Evolutionary conservation across 2,888 invertebrate genomes (phyloP).

Genomic region (Erpobdella octoculata): DNA sequence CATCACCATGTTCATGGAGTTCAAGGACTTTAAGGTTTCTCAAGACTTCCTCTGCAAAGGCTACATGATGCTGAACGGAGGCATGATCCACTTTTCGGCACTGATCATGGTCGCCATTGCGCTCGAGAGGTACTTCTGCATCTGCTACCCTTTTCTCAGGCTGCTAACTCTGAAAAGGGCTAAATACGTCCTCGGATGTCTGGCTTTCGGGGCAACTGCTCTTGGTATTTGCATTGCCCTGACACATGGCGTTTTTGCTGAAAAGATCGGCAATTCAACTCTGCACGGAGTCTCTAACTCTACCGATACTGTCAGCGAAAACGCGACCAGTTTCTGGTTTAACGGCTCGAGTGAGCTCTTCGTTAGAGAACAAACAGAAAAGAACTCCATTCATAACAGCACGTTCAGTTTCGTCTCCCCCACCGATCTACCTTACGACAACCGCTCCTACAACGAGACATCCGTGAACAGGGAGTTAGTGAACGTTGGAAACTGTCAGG

Average conservation of each 20-base stretch:
- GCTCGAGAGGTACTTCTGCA: slow-evolving; percentile 44
- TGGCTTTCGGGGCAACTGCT: slow-evolving; percentile 41
- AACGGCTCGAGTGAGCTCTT: not conserved
- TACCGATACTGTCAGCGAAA: not conserved
- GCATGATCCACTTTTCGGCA: slow-evolving; percentile 46
- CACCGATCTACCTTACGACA: not conserved
- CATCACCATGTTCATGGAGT: slow-evolving; percentile 44
- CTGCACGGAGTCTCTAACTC: not conserved
- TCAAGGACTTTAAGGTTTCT: slow-evolving; percentile 39
- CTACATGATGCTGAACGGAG: slow-evolving; percentile 44
- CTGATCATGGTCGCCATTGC: slow-evolving; percentile 44
- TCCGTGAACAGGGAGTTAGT: not conserved
- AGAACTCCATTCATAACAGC: not conserved
- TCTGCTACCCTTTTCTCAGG: slow-evolving; percentile 46
- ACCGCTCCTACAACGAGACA: not conserved
- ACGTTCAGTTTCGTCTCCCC: not conserved
- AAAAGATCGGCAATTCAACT: not conserved
- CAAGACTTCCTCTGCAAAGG: slow-evolving; percentile 43
- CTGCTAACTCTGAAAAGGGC: slow-evolving; percentile 41
- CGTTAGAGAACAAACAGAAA: not conserved
- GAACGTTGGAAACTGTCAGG: slow-evolving; percentile 40
- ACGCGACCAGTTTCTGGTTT: not conserved
- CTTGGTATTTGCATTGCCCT: slow-evolving; percentile 40
- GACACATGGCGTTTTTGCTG: slow-evolving; percentile 36
- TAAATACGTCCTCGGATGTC: slow-evolving; percentile 39